These are phyloP conservation scores for Alviniconcha strummeri DNA, from an alignment of 2,888 invertebrate species.

Conservation along the genomic window DNA sequence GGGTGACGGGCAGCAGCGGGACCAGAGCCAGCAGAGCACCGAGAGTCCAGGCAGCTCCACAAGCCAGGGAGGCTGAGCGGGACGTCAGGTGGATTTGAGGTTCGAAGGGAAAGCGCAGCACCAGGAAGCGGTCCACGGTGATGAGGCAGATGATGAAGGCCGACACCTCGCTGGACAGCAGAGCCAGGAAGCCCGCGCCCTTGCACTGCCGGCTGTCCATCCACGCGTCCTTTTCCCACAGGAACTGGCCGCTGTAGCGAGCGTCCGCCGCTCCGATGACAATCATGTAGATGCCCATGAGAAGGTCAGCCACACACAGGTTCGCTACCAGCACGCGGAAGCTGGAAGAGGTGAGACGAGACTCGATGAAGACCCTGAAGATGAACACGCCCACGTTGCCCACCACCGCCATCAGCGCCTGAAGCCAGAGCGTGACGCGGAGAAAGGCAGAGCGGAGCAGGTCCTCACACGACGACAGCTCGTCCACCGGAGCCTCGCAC, in stretches of 20 bases:
- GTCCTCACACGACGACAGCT: slow-evolving; percentile 37
- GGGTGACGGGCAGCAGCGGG: slow-evolving; percentile 59
- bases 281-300: slow-evolving; percentile 21
- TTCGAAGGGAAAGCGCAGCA: slow-evolving; percentile 78
- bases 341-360: slow-evolving; percentile 13
- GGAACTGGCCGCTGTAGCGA: slow-evolving; percentile 49
- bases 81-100: slow-evolving; percentile 40
- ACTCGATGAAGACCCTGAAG: slow-evolving; percentile 32
- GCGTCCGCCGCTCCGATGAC: slow-evolving; percentile 7
- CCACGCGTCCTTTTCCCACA: slow-evolving; percentile 51
- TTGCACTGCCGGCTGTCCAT: slow-evolving; percentile 47
- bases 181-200: slow-evolving; percentile 41
- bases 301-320: slow-evolving; percentile 38
- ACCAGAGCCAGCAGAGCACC: slow-evolving; percentile 57
- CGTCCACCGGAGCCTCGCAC: slow-evolving; percentile 34
- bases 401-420: slow-evolving; percentile 23
- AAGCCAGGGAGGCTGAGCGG: slow-evolving; percentile 50
- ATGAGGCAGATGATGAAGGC: slow-evolving; percentile 71
- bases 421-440: slow-evolving; percentile 32
- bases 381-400: slow-evolving; percentile 36
- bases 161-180: slow-evolving; percentile 20
- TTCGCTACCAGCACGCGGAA: slow-evolving; percentile 36
- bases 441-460: slow-evolving; percentile 25
- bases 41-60: slow-evolving; percentile 55
- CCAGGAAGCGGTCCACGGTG: slow-evolving; percentile 80